Conservation (phyloP, 1,140 invertebrate species). For the Drosophila insularis region DNA sequence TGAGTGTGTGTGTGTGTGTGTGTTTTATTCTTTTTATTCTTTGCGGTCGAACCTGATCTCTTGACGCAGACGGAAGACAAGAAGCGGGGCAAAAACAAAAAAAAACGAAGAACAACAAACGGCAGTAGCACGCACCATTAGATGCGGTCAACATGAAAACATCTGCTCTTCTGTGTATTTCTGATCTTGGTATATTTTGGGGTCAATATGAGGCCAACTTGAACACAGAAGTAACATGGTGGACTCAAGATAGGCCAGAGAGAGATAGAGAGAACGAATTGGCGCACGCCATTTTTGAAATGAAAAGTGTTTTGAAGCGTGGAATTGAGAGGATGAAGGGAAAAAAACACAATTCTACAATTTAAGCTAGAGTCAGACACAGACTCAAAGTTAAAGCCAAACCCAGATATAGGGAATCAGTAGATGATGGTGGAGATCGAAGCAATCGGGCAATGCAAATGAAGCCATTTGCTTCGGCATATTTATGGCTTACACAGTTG, state of each 20-base stretch:
- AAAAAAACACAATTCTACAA: not conserved
- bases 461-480: conserved; percentile 66
- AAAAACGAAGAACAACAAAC: conserved; percentile 43
- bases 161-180: conserved; percentile 68
- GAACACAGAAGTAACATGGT: not conserved
- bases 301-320: conserved; percentile 68
- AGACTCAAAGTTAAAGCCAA: not conserved
- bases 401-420: not conserved
- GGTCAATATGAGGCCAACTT: conserved; percentile 45
- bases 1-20: conserved; percentile 21
- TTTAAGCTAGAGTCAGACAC: not conserved
- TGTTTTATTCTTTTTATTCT: conserved; percentile 39
- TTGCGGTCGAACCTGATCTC: conserved; percentile 54
- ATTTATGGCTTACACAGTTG: conserved; percentile 74
- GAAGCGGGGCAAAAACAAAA: conserved; percentile 17
- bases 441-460: conserved; percentile 59
- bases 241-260: not conserved
- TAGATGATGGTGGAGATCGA: not conserved
- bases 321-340: conserved; percentile 11
- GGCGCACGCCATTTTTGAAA: conserved; percentile 48
- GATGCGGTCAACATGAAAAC: conserved; percentile 81
- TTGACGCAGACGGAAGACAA: conserved; percentile 18
- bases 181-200: conserved; percentile 19
- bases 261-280: not conserved
- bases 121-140: conserved; percentile 82